Conservation (phyloP, 2,113 vertebrate species). For the Sitta europaea region DNA sequence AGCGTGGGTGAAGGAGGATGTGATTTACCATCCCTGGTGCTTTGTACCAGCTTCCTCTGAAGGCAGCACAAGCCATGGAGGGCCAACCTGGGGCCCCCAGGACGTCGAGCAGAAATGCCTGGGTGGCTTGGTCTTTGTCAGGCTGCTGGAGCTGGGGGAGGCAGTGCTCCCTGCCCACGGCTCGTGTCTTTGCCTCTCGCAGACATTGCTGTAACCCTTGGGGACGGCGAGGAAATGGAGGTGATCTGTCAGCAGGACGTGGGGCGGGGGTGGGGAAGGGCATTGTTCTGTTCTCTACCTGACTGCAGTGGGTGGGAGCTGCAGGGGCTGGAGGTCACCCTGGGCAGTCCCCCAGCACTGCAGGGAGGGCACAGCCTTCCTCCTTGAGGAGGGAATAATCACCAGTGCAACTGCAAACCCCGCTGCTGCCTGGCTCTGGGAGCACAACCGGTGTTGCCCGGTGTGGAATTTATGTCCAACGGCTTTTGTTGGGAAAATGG, state of each 20-base stretch:
- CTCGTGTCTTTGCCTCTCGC: not conserved
- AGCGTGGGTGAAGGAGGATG: not conserved
- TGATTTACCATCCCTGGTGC: not conserved
- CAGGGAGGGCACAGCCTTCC: not conserved
- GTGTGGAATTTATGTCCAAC: not conserved
- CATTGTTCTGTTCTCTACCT: not conserved
- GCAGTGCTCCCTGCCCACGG: not conserved
- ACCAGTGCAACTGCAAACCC: not conserved
- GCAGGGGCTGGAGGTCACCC: not conserved
- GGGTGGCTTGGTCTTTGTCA: not conserved
- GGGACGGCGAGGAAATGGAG: not conserved
- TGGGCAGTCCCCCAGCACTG: not conserved
- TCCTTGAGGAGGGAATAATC: not conserved
- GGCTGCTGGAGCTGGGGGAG: not conserved
- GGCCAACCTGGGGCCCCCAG: not conserved
- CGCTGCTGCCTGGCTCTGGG: not conserved
- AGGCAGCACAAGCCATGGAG: not conserved
- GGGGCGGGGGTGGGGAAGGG: not conserved
- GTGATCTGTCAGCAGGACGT: not conserved
- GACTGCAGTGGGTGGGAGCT: not conserved
- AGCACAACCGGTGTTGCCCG: not conserved
- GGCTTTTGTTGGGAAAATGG: not conserved
- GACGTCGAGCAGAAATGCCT: fast-evolving
- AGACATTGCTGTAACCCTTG: not conserved
- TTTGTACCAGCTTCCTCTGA: not conserved